Percentiles rank a stretch among this genome's conserved stretches.
These are phyloP conservation scores for Epirrita christyi DNA, from an alignment of 2,888 invertebrate species.

Conservation along the genomic window DNA sequence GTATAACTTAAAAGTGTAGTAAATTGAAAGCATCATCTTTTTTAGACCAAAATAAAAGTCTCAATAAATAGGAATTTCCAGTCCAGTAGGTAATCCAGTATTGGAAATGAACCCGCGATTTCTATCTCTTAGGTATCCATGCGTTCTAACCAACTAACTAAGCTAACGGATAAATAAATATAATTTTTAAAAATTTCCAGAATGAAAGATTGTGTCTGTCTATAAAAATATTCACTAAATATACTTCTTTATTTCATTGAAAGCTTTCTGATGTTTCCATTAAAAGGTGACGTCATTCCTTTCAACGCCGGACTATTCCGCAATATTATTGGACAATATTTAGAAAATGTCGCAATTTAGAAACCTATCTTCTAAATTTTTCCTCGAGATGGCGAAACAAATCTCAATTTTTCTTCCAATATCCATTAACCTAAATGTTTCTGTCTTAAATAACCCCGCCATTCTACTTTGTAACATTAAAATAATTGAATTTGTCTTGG, in stretches of 20 bases:
- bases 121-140: no score
- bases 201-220: no score
- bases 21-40: background rate
- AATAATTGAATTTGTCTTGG: conserved; percentile 44
- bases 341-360: conserved; percentile 14
- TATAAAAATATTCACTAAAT: no score
- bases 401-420: conserved; percentile 40
- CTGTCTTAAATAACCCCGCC: conserved; percentile 44
- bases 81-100: background rate
- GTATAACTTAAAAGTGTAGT: conserved; percentile 12
- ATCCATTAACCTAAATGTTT: conserved; percentile 45
- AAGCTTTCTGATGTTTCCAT: conserved; percentile 25
- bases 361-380: conserved; percentile 11
- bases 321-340: conserved; percentile 15
- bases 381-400: conserved; percentile 34
- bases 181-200: no score
- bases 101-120: background rate
- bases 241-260: conserved; percentile 4
- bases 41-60: background rate
- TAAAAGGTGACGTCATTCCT: background rate
- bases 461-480: conserved; percentile 45
- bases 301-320: background rate
- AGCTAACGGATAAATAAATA: no score
- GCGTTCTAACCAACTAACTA: no score
- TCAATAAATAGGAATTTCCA: no score